Base-by-base conservation (phyloP, 2,888 invertebrate genomes). In the Pheosia tremula region DNA sequence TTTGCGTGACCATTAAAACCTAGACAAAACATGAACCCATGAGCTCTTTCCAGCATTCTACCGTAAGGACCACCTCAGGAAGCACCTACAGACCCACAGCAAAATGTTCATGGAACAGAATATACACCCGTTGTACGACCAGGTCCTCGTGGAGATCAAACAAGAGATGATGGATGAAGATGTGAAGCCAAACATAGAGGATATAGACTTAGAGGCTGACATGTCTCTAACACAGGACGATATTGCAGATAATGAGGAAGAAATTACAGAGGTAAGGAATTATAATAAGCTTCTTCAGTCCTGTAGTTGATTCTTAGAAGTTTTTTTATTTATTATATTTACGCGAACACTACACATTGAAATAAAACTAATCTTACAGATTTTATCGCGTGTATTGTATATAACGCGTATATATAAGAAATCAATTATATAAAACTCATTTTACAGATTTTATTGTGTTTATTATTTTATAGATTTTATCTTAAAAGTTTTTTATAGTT, bases 1-100 rank as follows among this genome's bases (percentile, higher is more conserved):
- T 24, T 24, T 24, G 24, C 24, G 24, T 24, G 24, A 24, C 24
- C 24, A 24, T 24, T 24, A 24, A 1, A 24, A 24, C 24, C 24
- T 24, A 24, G 24, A 43, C 43, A 43, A 47, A 4, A 6, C 11
- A 47, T 50, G 8, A 13, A 24, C 24, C 9, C 50, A 13, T 4
- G 45, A 58, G 8, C 73, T 64, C 66, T 69, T 74, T 81, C 41
- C 83, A 94, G 96, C 96, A 0, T 96, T 96, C 81, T 96, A 96
- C 82, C 94, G 97, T 45, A 97, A 97, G 80, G 97, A 97, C 82
- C 97, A 97, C 80, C 89, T 97, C 41, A 94, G 96, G 77, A 97
- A 97, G 81, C 97, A 97, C 80, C 94, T 96, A 1, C 95, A 96
- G 69, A 96, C 96, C 0, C 97, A 97, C 84, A 94, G 95, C 64